Conservation (phyloP, 2,888 invertebrate species). For the Orthosia cruda region DNA sequence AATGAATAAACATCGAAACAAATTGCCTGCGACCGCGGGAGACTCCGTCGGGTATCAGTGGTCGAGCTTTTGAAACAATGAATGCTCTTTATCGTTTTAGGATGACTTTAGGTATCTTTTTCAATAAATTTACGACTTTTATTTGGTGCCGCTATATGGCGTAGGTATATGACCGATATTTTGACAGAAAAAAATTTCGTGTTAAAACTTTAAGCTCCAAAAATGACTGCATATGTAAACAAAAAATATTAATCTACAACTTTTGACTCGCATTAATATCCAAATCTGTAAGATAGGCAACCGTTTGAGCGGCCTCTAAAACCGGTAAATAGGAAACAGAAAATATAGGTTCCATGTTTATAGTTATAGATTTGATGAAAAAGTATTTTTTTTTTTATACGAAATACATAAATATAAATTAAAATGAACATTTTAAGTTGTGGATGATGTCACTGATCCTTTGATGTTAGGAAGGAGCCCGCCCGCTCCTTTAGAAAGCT, state of each 20-base stretch:
- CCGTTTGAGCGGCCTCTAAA: not conserved
- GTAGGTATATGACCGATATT: constrained; percentile 32
- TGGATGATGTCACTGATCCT: constrained; percentile 6
- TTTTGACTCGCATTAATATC: not conserved
- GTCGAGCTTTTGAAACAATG: constrained; percentile 74
- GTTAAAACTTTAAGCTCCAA: not conserved
- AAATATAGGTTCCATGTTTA: not conserved
- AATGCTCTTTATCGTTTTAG: constrained; percentile 73
- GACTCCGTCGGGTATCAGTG: constrained; percentile 68
- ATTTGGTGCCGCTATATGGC: constrained; percentile 32
- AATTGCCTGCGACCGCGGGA: constrained; percentile 79
- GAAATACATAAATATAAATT: not conserved
- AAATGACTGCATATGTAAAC: not conserved
- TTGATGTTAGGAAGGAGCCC: not conserved
- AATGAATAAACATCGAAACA: constrained; percentile 88
- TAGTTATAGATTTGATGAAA: not conserved
- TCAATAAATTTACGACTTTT: constrained; percentile 68
- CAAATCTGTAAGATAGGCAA: not conserved
- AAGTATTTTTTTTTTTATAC: not conserved
- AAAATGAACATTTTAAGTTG: not conserved
- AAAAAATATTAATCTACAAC: not conserved
- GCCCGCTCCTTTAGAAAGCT: constrained; percentile 22
- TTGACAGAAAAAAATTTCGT: not conserved
- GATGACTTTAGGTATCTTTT: constrained; percentile 67
- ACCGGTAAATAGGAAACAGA: constrained; percentile 7